Conservation (phyloP, 2,113 vertebrate genomes). For the Turnix velox region DNA sequence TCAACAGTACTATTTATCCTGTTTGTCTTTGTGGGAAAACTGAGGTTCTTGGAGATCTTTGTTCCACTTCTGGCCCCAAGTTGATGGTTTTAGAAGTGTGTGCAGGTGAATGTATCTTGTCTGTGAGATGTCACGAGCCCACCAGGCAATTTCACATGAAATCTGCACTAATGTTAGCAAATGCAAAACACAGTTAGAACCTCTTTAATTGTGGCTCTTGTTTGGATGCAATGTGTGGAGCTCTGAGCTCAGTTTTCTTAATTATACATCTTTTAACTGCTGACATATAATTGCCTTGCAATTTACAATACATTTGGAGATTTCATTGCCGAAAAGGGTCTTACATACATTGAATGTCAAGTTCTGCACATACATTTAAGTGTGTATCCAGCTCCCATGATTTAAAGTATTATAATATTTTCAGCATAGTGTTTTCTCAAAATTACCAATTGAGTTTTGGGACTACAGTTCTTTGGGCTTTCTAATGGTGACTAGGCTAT, state of each 20-base stretch:
- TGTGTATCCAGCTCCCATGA: background rate
- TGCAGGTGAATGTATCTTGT: background rate
- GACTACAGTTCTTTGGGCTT: background rate
- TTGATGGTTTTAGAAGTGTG: background rate
- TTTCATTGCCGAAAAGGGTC: constrained; percentile 34
- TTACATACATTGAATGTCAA: background rate
- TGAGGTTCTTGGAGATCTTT: background rate
- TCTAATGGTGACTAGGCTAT: background rate
- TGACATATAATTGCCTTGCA: constrained; percentile 34
- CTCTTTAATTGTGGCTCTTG: constrained; percentile 10
- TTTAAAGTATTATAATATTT: constrained; percentile 12
- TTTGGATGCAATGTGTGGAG: constrained; percentile 29
- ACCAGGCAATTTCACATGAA: background rate
- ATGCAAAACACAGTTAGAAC: background rate
- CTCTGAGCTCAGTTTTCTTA: constrained; percentile 34
- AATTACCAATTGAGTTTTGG: background rate
- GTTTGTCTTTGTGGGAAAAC: background rate
- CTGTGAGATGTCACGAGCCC: background rate
- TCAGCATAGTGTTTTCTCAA: background rate
- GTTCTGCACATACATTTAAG: constrained; percentile 7
- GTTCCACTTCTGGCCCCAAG: background rate
- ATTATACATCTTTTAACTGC: constrained; percentile 51
- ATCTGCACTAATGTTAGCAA: background rate
- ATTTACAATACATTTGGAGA: constrained; percentile 45
- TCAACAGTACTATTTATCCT: background rate